Evolutionary conservation across 2,797 vertebrate species (phyloP), one percentile per base, ranked within the genome.

Genomic region (Fistularia tabacaria): DNA sequence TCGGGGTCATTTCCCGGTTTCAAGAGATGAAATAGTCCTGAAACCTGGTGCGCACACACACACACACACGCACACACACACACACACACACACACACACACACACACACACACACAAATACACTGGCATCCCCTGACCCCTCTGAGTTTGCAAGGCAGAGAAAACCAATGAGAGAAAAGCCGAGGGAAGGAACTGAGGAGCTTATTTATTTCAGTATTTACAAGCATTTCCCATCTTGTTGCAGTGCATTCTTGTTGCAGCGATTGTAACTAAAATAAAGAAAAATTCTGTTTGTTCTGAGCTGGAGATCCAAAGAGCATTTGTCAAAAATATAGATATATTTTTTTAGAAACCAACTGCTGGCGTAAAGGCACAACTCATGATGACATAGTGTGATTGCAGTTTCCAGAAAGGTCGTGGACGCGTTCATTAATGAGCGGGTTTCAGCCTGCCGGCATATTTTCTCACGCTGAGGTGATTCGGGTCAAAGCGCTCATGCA

Each of bases 181-280:
- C 1, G 36, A 69, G 12, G n/a, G 37, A 65, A 69, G 15, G 71
- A 36, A 71, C 8, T 14, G 9, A 7, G 70, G 65, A 73, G 74
- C 60, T 7, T 49, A 80, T 87, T 86, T 87, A 88, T 88, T 88
- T 77, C 85, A 85, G 90, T 86, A 91, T 91, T 90, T 90, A 92
- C 91, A 93, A 86, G 68, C 76, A 89, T 71, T 84, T 79, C 69
- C 73, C 79, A 80, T 81, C 69, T 90, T 88, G 83, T 87, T 89
- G 88, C 76, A 76, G 71, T 85, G 77, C 66, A 77, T 71, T 61
- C 5, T 46, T 49, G 78, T 68, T 74, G 59, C 36, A 53, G 25
- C 25, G 25, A 25, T 25, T 25, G 25, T 25, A 25, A 25, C 2
- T 25, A 25, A 25, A 25, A 25, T 25, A 25, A 25, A 25, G 25